Base-by-base conservation (phyloP, 1,140 invertebrate species). In the Drosophila mojavensis region DNA sequence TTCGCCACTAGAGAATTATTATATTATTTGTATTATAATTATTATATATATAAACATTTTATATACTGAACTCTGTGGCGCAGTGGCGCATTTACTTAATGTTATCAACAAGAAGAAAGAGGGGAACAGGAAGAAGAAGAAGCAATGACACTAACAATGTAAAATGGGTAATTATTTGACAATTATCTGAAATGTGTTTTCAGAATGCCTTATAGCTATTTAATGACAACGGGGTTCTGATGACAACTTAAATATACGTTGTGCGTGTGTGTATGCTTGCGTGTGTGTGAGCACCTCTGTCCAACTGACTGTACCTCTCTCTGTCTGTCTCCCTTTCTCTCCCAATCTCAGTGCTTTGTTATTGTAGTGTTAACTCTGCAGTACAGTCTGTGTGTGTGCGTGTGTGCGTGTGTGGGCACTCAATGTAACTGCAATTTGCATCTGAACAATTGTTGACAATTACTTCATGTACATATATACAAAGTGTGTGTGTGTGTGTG, bases 111-210 rank as follows among this genome's bases (percentile, higher is more conserved):
- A 30, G 4, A 30, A 30, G 28, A 30, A 30, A 30, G 4, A 30
- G 3, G 20, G 20, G 17, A 28, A 41, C 13, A 36, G 43, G 10
- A 39, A 13, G 9, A 39, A 11, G 36, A 39, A 39, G 36, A 39
- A 39, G 36, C 20, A 50, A 47, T 67, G 45, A 72, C 72, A 61
- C 53, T 69, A 88, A 88, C 78, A 84, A 84, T 78, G 58, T 60
- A 69, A 83, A 77, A 66, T 67, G 50, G 69, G 76, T 79, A 88
- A 86, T 88, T 85, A 78, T 71, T 79, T 59, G 59, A 71, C 72
- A 86, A 86, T 86, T 86, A 88, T 79, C 66, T 77, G 69, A 88
- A 88, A 79, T 88, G 55, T 69, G 76, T 77, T 86, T 86, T 82
- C 50, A 75, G 77, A 82, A 61, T 82, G 72, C 72, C 77, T 70